Evolutionary conservation across 2,797 vertebrate genomes (phyloP).

Genomic region (Catamblyrhynchus diadema): DNA sequence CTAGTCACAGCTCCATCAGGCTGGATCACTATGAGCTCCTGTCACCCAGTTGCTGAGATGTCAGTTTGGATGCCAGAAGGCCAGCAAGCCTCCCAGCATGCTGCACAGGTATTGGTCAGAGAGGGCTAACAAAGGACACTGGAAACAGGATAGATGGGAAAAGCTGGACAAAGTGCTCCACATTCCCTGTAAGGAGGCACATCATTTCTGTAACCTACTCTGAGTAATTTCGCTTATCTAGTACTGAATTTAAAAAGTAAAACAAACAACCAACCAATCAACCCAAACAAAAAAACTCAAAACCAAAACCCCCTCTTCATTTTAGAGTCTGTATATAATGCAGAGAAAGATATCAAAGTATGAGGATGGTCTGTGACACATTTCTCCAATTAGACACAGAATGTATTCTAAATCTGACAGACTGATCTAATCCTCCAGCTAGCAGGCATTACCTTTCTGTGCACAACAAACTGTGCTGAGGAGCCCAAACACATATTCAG

Average conservation of each 20-base stretch:
- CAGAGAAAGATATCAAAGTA: background rate
- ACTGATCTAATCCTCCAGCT: background rate
- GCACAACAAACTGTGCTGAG: background rate
- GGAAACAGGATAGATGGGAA: background rate
- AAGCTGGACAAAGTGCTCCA: background rate
- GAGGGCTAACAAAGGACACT: background rate
- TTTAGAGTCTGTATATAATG: background rate
- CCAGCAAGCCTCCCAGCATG: background rate
- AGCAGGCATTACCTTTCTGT: accelerated
- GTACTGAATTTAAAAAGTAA: background rate
- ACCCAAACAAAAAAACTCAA: background rate
- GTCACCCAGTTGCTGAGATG: background rate
- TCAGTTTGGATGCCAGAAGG: background rate
- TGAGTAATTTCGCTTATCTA: background rate
- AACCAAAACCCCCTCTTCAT: background rate
- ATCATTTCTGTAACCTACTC: background rate
- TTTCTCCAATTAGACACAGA: background rate
- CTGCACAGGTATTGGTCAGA: background rate
- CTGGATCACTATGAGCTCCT: background rate
- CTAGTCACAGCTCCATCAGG: background rate
- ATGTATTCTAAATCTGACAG: background rate
- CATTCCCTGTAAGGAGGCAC: background rate
- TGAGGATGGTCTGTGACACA: background rate
- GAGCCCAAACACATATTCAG: background rate
- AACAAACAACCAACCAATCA: background rate